Evolutionary conservation across 2,888 invertebrate genomes (phyloP).

Genomic region (Ichneumoninae sp.): DNA sequence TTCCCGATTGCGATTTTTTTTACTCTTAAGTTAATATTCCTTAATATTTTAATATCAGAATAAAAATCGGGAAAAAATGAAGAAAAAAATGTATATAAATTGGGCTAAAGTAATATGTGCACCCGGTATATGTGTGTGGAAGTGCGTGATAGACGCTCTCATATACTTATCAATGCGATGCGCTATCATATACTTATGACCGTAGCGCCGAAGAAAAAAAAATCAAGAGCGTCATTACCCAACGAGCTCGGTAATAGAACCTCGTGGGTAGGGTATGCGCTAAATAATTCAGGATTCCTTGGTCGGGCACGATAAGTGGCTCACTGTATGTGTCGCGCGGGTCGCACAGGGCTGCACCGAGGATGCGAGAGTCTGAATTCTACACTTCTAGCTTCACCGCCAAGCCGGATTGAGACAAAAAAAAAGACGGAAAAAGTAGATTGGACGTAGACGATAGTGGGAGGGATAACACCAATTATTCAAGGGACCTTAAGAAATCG

Average conservation of each 20-base stretch:
- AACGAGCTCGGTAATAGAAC: constrained; percentile 70
- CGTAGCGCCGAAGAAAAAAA: constrained; percentile 25
- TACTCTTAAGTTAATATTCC: background rate
- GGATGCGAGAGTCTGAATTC: constrained; percentile 6
- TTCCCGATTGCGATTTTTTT: background rate
- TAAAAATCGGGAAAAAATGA: background rate
- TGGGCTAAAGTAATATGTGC: background rate
- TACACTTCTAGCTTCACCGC: constrained; percentile 10
- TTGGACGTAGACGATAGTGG: constrained; percentile 16
- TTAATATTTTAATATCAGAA: background rate
- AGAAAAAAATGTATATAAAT: background rate
- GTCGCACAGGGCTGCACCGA: background rate
- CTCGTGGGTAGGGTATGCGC: constrained; percentile 65
- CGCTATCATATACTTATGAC: constrained; percentile 8
- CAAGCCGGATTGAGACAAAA: constrained; percentile 1
- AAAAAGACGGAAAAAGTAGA: constrained; percentile 1
- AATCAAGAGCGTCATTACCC: constrained; percentile 54
- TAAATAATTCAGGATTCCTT: constrained; percentile 71
- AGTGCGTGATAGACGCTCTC: background rate
- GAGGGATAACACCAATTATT: constrained; percentile 65
- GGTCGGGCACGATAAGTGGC: constrained; percentile 64
- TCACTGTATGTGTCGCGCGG: background rate
- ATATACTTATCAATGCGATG: constrained; percentile 5
- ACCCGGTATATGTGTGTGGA: background rate
- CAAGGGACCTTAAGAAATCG: constrained; percentile 70